phyloP scores from a whole-genome alignment of 2,797 vertebrate species.

The Notoglanidium macrostoma region DNA sequence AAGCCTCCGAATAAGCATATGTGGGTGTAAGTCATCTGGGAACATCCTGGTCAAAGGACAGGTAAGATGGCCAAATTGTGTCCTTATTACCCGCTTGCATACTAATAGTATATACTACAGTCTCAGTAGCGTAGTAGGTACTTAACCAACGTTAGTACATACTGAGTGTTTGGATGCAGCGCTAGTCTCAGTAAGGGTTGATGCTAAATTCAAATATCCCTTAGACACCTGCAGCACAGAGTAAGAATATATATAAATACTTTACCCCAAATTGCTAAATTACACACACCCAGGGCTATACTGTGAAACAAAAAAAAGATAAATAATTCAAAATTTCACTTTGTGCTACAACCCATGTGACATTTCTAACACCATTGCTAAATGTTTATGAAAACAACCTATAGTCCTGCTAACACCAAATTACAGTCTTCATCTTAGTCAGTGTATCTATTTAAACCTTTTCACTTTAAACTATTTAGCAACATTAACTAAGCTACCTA shows the following conservation, averaged over 20 bases:
- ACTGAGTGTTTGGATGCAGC: too few relatives aligned
- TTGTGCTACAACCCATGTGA: background rate
- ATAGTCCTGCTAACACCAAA: background rate
- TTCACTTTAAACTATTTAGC: background rate
- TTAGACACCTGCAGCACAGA: background rate
- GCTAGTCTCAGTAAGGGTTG: background rate
- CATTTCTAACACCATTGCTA: background rate
- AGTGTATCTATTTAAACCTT: background rate
- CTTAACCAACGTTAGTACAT: too few relatives aligned
- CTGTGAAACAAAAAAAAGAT: background rate
- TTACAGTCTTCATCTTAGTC: background rate
- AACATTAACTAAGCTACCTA: background rate
- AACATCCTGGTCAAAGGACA: too few relatives aligned
- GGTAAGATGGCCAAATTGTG: too few relatives aligned
- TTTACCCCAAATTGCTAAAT: background rate
- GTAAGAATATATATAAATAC: background rate
- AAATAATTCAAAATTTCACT: background rate
- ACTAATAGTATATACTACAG: too few relatives aligned
- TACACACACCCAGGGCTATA: background rate
- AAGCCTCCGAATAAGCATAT: too few relatives aligned
- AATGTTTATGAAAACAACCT: background rate
- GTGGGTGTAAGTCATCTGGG: too few relatives aligned
- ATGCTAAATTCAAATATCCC: background rate
- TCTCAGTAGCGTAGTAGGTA: too few relatives aligned
- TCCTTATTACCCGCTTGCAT: too few relatives aligned